A percentile compares a stretch with the other conserved stretches of the same genome.
Conservation (phyloP, 2,888 invertebrate species). For the Smittia aterrima region DNA sequence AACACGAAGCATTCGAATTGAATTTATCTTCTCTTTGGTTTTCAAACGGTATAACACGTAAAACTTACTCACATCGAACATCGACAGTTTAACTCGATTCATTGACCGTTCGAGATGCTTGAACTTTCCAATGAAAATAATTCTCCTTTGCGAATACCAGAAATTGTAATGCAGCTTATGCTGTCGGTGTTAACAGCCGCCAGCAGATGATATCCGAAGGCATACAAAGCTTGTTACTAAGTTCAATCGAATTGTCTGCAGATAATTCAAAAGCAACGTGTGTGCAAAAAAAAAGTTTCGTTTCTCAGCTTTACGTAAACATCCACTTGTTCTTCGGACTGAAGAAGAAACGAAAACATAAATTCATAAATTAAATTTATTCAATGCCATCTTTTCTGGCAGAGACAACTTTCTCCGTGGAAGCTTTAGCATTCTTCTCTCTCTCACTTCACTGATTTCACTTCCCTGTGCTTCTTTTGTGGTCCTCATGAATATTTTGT, state of each 20-base stretch:
- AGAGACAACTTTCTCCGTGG: background rate
- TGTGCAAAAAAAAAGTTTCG: background rate
- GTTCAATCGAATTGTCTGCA: too few species aligned
- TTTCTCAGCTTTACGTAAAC: background rate
- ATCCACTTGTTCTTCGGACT: background rate
- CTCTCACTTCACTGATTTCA: background rate
- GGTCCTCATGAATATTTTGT: background rate
- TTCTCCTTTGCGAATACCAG: background rate
- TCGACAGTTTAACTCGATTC: background rate
- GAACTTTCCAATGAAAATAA: background rate
- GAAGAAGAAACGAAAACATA: background rate
- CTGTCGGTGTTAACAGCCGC: background rate
- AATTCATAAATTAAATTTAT: background rate
- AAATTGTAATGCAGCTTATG: background rate
- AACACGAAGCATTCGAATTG: background rate
- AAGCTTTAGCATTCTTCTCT: background rate
- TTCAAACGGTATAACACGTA: background rate
- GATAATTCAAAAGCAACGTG: background rate
- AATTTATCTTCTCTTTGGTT: background rate
- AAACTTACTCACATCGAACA: background rate
- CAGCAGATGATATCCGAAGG: background rate
- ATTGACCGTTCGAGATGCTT: background rate
- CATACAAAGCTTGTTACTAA: too few species aligned
- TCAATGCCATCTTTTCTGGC: background rate
- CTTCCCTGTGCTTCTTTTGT: background rate